These are phyloP conservation scores for Lithosia quadra DNA, from an alignment of 2,888 invertebrate species.

Conservation along the genomic window DNA sequence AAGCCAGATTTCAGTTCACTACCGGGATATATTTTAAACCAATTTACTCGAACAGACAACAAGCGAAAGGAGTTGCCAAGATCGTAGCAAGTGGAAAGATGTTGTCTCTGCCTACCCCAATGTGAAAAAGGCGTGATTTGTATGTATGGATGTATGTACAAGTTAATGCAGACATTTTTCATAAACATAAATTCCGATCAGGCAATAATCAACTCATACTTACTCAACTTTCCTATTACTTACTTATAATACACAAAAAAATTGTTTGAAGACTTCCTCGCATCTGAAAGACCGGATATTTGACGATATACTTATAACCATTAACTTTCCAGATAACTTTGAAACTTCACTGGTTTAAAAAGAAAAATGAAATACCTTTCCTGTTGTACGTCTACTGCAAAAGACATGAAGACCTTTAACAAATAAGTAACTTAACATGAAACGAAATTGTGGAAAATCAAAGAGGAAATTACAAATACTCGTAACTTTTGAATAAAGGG, in stretches of 20 bases:
- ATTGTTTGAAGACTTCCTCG: background rate
- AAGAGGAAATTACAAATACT: slow-evolving; percentile 28
- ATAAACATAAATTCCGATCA: no score
- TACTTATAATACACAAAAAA: background rate
- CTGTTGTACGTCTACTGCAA: background rate
- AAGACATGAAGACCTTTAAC: background rate
- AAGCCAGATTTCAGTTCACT: no score
- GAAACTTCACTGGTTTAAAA: background rate
- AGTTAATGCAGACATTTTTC: no score
- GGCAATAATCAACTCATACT: background rate
- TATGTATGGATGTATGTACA: no score
- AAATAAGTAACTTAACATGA: background rate
- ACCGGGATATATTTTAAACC: no score
- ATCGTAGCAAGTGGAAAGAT: no score
- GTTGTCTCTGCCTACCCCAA: no score
- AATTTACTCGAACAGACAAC: no score
- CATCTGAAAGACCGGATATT: background rate
- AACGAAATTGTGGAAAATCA: slow-evolving; percentile 28
- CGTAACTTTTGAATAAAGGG: slow-evolving; percentile 29
- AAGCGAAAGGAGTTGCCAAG: no score
- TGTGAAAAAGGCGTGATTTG: no score
- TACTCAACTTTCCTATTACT: background rate
- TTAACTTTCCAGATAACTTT: background rate
- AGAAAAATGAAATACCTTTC: background rate
- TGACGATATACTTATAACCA: background rate